Percentiles rank a stretch among this genome's conserved stretches.
Evolutionary conservation across 2,888 invertebrate species (phyloP).

Genomic region (Petrolisthes cinctipes): DNA sequence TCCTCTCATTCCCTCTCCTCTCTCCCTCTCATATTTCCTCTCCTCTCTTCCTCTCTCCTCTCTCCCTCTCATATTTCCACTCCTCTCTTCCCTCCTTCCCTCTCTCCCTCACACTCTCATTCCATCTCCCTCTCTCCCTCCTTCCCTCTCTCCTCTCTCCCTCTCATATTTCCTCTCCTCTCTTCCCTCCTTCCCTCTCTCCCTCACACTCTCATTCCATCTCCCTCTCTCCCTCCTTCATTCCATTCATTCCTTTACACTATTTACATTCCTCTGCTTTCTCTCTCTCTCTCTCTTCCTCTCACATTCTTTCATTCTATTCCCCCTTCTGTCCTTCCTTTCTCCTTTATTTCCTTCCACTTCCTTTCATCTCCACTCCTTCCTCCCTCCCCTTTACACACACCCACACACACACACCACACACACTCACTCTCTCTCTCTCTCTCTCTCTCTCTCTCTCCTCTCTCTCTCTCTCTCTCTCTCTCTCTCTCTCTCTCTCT

Average conservation of each 20-base stretch:
- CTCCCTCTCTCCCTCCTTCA: neutral
- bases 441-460: neutral
- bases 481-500: constrained; percentile 16
- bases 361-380: neutral
- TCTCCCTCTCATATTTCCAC: no score
- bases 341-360: no score
- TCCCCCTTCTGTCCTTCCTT: neutral
- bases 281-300: constrained; percentile 21
- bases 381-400: neutral
- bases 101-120: no score
- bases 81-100: no score
- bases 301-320: constrained; percentile 10
- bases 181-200: neutral
- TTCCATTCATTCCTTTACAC: neutral
- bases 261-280: neutral
- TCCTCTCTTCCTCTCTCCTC: no score
- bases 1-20: no score
- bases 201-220: neutral
- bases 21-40: no score
- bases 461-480: constrained; percentile 21
- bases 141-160: no score
- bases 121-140: no score
- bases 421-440: neutral
- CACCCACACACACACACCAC: no score
- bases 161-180: neutral